Base-by-base conservation (phyloP, 2,113 vertebrate species). In the Hippocampus barbouri region DNA sequence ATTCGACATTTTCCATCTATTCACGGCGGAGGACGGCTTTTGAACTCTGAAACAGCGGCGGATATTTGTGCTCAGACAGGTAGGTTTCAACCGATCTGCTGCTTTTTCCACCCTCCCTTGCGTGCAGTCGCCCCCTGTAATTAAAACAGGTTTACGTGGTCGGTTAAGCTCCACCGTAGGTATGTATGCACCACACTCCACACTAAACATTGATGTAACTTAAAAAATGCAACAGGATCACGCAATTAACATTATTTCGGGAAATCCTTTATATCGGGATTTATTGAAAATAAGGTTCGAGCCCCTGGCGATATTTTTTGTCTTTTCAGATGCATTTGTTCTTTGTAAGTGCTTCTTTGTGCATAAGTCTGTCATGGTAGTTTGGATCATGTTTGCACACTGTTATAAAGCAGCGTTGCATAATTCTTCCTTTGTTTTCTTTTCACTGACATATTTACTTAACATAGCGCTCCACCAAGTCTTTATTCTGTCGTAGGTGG, bases 71-170 rank as follows among this genome's bases (percentile, higher is more conserved):
- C 53, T 11, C 74, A 30, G 47, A 77, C 70, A 49, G 79, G 81
- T 74, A 83, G 70, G 88, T 89, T 59, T 73, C 49, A 71, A 27
- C n/a, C 21, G n/a, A 61, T 61, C 41, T 14, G 43, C 18, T 15
- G 21, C 53, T 45, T 60, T 21, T 57, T 16, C 27, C 25, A 15
- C 27, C 56, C 23, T 11, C n/a, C 54, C 27, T 34, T 18, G 57
- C 54, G 45, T 57, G 45, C 56, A 34, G 53, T 59, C 71, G 60
- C 79, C 71, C 20, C 12, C 21, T 68, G 65, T 23, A 10, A 67
- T 66, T 27, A 66, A 45, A 66, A 57, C 47, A 34, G 49, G 41
- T 65, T 51, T n/a, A 20, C 8, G 54, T 59, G 59, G 40, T 27
- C 18, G 21, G 41, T 47, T 38, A 18, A 61, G 27, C 41, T 66